Evolutionary conservation across 1,140 invertebrate genomes (phyloP).

Genomic region (Sycophaga agraensis): DNA sequence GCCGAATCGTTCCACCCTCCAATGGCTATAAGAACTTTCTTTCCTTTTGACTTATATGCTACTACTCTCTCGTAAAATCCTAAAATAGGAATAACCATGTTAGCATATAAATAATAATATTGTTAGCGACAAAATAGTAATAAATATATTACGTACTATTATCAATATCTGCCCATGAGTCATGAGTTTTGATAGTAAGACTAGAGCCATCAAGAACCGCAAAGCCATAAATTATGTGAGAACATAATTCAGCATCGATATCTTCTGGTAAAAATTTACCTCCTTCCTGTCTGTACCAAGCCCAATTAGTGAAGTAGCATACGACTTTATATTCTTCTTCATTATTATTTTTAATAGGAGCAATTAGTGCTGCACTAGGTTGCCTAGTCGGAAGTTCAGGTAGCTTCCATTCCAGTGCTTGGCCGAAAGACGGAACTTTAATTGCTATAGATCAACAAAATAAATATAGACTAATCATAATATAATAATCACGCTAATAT

Average conservation of each 20-base stretch:
- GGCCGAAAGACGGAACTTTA: constrained; percentile 36
- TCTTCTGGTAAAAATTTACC: constrained; percentile 64
- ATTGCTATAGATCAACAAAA: no score
- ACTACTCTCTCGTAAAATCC: constrained; percentile 64
- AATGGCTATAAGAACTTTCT: constrained; percentile 65
- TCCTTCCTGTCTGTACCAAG: constrained; percentile 63
- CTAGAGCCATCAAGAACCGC: constrained; percentile 61
- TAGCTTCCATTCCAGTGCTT: constrained; percentile 41
- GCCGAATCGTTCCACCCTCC: constrained; percentile 68
- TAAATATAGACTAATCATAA: no score
- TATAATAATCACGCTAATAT: no score
- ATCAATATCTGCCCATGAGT: constrained; percentile 66
- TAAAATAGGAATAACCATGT: constrained; percentile 32
- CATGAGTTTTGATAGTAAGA: constrained; percentile 62
- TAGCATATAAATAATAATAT: no score
- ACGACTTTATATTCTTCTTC: constrained; percentile 60
- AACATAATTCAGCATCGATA: constrained; percentile 67
- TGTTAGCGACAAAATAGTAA: no score
- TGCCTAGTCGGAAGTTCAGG: not conserved
- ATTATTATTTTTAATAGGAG: not conserved
- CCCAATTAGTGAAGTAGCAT: constrained; percentile 69
- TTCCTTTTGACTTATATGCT: constrained; percentile 57
- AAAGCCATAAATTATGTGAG: constrained; percentile 71
- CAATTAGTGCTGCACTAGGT: not conserved
- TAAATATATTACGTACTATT: constrained; percentile 53